These are phyloP conservation scores for Barnardius zonarius DNA, from an alignment of 2,113 vertebrate genomes.

Conservation along the genomic window DNA sequence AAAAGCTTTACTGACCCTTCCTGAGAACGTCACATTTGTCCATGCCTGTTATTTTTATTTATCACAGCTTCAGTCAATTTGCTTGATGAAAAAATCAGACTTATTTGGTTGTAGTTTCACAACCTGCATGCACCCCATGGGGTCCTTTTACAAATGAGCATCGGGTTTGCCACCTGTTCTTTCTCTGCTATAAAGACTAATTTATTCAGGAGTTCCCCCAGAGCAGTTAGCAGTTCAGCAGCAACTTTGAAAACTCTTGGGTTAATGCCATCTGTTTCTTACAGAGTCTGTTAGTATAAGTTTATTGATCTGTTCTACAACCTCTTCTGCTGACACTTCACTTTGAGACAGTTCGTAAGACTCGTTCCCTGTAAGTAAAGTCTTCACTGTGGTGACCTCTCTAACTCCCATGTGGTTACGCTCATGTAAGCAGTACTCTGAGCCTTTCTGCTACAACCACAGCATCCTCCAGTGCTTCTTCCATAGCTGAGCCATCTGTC, in stretches of 20 bases:
- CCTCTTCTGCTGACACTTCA: background rate
- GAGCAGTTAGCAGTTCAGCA: background rate
- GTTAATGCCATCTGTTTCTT: conserved; percentile 12
- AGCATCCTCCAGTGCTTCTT: background rate
- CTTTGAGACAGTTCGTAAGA: background rate
- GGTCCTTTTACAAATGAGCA: background rate
- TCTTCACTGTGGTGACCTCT: background rate
- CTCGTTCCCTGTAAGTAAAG: background rate
- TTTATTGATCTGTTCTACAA: conserved; percentile 11
- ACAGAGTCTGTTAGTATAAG: background rate
- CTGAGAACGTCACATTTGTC: background rate
- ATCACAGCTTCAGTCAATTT: background rate
- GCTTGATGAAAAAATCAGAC: background rate
- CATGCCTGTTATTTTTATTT: background rate
- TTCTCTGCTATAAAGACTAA: background rate
- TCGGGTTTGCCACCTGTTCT: background rate
- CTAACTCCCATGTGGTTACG: background rate
- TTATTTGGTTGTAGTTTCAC: background rate
- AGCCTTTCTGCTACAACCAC: background rate
- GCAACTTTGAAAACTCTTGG: background rate
- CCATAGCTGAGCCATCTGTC: background rate
- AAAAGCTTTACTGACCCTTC: background rate
- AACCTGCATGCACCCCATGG: accelerated
- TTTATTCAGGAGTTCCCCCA: background rate
- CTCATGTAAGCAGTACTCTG: background rate